A percentile compares a stretch with the other conserved stretches of the same genome.
Conservation (phyloP, 1,140 invertebrate species). For the Nymphalis io region DNA sequence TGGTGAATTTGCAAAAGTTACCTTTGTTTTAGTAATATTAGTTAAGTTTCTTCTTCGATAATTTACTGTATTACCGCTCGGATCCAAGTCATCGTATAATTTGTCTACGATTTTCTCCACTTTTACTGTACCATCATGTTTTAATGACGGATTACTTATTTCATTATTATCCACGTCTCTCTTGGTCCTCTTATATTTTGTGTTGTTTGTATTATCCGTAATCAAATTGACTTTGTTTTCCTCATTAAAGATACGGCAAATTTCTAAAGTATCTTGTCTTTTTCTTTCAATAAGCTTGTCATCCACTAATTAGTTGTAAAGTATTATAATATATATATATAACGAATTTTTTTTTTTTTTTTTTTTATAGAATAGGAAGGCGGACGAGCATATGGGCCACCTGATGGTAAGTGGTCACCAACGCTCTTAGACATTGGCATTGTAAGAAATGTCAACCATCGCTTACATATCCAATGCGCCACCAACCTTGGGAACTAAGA, state of each 20-base stretch:
- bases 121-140: constrained; percentile 42
- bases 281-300: constrained; percentile 57
- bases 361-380: no score
- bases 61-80: constrained; percentile 47
- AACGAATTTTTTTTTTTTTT: no score
- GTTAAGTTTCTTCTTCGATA: constrained; percentile 48
- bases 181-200: constrained; percentile 39
- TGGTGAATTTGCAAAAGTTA: constrained; percentile 12
- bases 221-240: constrained; percentile 40
- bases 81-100: constrained; percentile 60
- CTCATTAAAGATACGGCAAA: constrained; percentile 63
- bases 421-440: no score
- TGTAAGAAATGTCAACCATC: no score
- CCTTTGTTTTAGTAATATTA: constrained; percentile 36
- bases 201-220: constrained; percentile 11
- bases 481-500: no score
- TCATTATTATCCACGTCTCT: constrained; percentile 39
- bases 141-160: constrained; percentile 40
- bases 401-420: no score
- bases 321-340: no score
- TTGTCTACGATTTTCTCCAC: constrained; percentile 67
- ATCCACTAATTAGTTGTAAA: constrained; percentile 47
- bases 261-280: constrained; percentile 66
- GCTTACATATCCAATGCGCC: no score
- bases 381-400: no score